These are phyloP conservation scores for Cephalopholis sonnerati DNA, from an alignment of 2,113 vertebrate species.

Conservation along the genomic window DNA sequence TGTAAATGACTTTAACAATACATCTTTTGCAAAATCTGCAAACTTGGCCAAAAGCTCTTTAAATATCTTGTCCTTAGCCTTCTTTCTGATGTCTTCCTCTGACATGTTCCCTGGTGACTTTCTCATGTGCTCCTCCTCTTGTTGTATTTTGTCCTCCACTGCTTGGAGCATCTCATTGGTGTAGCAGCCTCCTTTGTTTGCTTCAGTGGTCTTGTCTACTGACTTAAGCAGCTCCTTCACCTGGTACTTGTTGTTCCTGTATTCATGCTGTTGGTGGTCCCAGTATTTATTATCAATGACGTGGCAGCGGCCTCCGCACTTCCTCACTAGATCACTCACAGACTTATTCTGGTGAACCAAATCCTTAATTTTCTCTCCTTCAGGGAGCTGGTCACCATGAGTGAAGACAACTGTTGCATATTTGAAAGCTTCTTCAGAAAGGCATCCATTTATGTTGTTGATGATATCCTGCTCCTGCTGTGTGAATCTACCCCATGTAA, in stretches of 20 bases:
- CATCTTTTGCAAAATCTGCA: too few species aligned
- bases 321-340: background rate
- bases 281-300: constrained; percentile 2
- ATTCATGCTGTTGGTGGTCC: background rate
- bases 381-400: background rate
- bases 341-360: too few species aligned
- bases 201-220: background rate
- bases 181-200: background rate
- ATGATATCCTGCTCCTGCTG: background rate
- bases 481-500: background rate
- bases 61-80: background rate
- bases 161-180: background rate
- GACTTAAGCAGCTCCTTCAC: background rate
- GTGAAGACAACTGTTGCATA: background rate
- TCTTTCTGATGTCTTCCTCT: background rate
- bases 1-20: too few species aligned
- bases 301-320: constrained; percentile 7
- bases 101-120: background rate
- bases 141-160: background rate
- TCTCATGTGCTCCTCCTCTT: background rate
- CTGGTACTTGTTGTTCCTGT: constrained; percentile 15
- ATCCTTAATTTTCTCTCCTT: background rate
- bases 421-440: background rate
- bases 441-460: background rate
- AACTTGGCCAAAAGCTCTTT: too few species aligned